Base-by-base conservation (phyloP, 1,140 invertebrate genomes). In the Bacillus rossius region DNA sequence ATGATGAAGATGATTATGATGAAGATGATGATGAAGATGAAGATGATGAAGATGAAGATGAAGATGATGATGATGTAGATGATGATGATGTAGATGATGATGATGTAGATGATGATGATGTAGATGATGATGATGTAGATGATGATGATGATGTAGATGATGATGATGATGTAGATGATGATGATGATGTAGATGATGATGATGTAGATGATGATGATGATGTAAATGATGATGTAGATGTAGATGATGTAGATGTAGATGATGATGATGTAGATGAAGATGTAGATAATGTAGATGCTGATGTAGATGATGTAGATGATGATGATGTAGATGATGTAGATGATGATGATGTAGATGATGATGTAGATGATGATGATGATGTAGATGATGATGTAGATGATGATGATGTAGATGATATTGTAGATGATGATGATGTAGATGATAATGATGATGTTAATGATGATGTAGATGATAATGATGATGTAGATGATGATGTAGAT, bases 381-480 rank as follows among this genome's bases (percentile, higher is more conserved):
- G 16, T 8, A 37, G 4, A 51, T 29, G 16, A 51, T 16, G 16
- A 51, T 29, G 48, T 37, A 37, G 48, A 16, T 23, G 16, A 51
- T 20, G 3, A 51, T 25, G 48, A 25, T 16, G 48, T 37, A 8
- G 16, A 51, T 16, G 29, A 16, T 17, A 34, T 42, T 53, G 8
- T 13, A 16, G 51, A 53, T 8, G 51, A 38, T 37, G 23, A 38
- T 53, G 51, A 16, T 17, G 23, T 42, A 14, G 4, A 38, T 23
- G 51, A 53, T 23, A 34, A 38, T 16, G 51, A 53, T 53, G 51
- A 23, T 17, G 51, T 42, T 53, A 16, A 38, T 8, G 51, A 53
- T 23, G 23, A 38, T 7, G 51, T 42, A 14, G 51, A 53, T 53
- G 51, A 38, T 17, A 34, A 53, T 16, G 29, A 38, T 16, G 51